phyloP scores from a whole-genome alignment of 2,797 vertebrate species.

The Hipposideros larvatus region DNA sequence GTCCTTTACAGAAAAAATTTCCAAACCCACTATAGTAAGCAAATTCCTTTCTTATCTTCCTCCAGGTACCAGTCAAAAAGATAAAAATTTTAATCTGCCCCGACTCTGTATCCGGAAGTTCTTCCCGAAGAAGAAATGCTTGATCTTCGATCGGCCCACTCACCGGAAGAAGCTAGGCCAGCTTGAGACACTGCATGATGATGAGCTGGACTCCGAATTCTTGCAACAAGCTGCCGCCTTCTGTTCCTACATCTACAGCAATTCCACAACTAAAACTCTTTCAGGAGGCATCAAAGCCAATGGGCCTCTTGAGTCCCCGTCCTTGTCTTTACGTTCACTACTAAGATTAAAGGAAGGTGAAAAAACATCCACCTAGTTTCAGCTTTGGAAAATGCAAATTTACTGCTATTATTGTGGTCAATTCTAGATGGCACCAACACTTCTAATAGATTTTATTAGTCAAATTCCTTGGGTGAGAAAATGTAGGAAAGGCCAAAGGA shows the following conservation, averaged over 20 bases:
- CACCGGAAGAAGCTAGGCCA: slow-evolving; percentile 43
- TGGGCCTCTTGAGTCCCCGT: slow-evolving; percentile 74
- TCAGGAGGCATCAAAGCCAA: slow-evolving; percentile 74
- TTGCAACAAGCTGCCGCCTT: slow-evolving; percentile 66
- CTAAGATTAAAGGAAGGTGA: background rate
- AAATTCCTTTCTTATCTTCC: slow-evolving; percentile 26
- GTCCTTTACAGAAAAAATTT: background rate
- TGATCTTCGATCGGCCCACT: slow-evolving; percentile 67
- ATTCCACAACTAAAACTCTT: slow-evolving; percentile 73
- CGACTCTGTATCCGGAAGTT: slow-evolving; percentile 70
- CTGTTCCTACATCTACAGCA: slow-evolving; percentile 71
- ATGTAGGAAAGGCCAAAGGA: background rate
- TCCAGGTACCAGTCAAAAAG: slow-evolving; percentile 17
- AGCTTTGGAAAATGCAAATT: background rate
- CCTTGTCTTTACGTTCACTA: background rate
- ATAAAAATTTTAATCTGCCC: slow-evolving; percentile 62
- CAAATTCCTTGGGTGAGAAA: background rate
- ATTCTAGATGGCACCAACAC: background rate
- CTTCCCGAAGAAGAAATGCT: slow-evolving; percentile 80
- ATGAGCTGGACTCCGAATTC: slow-evolving; percentile 74
- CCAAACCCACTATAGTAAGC: background rate
- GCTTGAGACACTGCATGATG: slow-evolving; percentile 75
- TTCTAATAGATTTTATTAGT: no score
- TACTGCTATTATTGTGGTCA: background rate
- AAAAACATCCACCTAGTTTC: background rate